Conservation (phyloP, 1,140 invertebrate species). For the Colletes gigas region DNA sequence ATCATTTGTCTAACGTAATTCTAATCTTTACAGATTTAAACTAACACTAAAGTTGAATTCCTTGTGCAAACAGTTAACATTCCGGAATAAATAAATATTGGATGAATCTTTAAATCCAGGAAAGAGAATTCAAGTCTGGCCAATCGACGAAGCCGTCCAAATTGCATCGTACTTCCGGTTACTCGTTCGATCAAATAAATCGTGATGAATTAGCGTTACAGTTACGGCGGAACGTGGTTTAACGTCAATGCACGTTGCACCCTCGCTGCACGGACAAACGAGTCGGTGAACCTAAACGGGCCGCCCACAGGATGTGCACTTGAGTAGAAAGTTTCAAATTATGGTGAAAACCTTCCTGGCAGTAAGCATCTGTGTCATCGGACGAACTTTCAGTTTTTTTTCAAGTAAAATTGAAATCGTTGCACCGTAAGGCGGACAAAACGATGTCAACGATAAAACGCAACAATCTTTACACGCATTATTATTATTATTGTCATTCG, state of each 20-base stretch:
- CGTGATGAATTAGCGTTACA: conserved; percentile 17
- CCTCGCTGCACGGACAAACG: conserved; percentile 56
- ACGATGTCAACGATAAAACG: not conserved
- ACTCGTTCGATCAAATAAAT: not conserved
- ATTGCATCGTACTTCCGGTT: not conserved
- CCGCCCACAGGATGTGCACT: conserved; percentile 72
- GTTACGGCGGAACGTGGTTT: conserved; percentile 17
- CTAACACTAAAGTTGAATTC: no score
- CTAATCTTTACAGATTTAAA: no score
- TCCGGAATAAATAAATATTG: no score
- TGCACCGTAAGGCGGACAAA: not conserved
- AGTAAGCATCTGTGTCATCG: conserved; percentile 61
- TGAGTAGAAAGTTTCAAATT: conserved; percentile 72
- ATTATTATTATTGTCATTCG: no score
- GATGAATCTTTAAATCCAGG: no score
- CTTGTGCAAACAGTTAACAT: no score
- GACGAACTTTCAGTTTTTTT: conserved; percentile 66
- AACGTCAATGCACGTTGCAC: conserved; percentile 47
- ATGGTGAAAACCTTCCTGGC: conserved; percentile 70
- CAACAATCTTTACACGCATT: no score
- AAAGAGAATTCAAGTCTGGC: no score
- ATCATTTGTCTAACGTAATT: no score
- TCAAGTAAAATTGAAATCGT: conserved; percentile 31
- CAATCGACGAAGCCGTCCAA: not conserved
- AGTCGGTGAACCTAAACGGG: conserved; percentile 70